Evolutionary conservation across 2,797 vertebrate species (phyloP), one percentile per base, ranked within the genome.

Genomic region (Pteronotus mesoamericanus): DNA sequence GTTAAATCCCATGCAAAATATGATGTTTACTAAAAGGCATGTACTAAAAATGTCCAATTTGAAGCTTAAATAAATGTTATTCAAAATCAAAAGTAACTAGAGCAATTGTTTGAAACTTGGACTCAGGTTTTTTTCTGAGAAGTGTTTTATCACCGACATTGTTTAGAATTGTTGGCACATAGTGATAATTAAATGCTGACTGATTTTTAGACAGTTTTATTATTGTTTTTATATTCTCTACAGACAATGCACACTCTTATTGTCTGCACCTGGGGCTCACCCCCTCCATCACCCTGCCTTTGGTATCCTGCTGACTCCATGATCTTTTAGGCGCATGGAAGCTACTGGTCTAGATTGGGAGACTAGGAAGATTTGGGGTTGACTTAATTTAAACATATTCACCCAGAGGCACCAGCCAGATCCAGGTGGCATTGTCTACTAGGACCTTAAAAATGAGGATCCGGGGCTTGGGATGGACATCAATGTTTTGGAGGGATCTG

Each of bases 61-160:
- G 46, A 82, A 85, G 71, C 53, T 69, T 61, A 92, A 78, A 26
- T 61, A 95, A 61, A 84, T 78, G 61, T 91, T 69, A 80, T 44
- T 69, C 51, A 91, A 91, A 91, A 57, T 82, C 91, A 80, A 90
- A 90, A 86, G 66, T 86, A 75, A 86, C 39, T 42, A 80, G 1
- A 82, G 74, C 10, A 44, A 83, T 94, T 66, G 34, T 83, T 61
- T 69, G 83, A 77, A 96, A 77, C 48, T 91, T 82, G 48, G 34
- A 51, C n/a, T 37, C 21, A 24, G 48, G 69, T 46, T 48, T 55
- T 79, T 66, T 72, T 39, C n/a, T 44, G 34, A 74, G 57, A 14
- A 57, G 9, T 72, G 53, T 42, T 74, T 90, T 64, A 51, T 68
- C 18, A 32, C 18, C 68, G 66, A 37, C 39, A 26, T 93, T 46